Evolutionary conservation across 2,888 invertebrate species (phyloP).

Genomic region (Trachelus iudaicus): DNA sequence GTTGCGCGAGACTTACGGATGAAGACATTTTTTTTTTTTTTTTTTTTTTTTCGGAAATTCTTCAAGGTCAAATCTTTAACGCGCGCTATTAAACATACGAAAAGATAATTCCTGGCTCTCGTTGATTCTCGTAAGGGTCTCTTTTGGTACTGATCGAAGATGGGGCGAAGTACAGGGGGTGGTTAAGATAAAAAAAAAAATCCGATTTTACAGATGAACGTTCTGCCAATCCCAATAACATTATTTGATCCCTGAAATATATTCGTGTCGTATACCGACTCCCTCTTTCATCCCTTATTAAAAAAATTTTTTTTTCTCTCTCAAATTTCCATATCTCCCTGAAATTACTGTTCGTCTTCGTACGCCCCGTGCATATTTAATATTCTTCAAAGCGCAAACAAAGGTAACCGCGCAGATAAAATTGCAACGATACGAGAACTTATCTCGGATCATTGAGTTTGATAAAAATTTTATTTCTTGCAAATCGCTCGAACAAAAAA

Average conservation of each 20-base stretch:
- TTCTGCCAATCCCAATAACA: background rate
- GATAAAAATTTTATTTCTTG: background rate
- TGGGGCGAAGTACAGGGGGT: accelerated
- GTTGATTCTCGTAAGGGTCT: background rate
- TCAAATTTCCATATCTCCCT: no score
- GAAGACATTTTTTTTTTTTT: background rate
- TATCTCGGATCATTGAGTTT: background rate
- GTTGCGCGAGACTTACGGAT: no score
- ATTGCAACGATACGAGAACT: background rate
- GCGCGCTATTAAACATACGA: background rate
- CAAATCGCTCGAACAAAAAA: background rate
- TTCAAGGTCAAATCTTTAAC: background rate
- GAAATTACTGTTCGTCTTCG: no score
- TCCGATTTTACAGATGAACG: background rate
- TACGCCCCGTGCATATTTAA: background rate
- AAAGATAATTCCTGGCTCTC: background rate
- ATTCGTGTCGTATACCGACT: background rate
- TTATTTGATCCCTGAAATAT: background rate
- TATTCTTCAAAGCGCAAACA: background rate
- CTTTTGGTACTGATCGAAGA: background rate
- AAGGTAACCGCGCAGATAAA: background rate
- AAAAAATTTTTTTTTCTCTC: no score
- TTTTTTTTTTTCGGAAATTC: background rate
- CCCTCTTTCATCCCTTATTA: background rate
- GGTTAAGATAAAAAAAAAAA: background rate